phyloP scores from a whole-genome alignment of 2,888 invertebrate genomes.

The Tethea ocularis region DNA sequence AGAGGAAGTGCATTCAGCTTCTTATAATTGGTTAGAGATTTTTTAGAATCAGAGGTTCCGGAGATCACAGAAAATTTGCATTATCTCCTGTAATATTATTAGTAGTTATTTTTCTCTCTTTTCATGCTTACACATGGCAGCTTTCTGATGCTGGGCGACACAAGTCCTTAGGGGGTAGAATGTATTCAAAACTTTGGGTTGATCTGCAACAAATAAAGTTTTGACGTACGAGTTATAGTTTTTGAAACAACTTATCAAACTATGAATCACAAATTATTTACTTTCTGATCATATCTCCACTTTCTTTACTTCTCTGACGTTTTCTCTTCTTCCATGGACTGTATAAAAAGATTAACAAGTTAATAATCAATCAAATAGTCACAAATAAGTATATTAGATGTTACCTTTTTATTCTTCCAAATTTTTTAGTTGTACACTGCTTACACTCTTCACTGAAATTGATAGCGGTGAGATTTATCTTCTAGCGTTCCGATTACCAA shows the following conservation, averaged over 20 bases:
- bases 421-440: conserved; percentile 26
- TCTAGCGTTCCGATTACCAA: too few species aligned
- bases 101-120: too few species aligned
- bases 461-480: too few species aligned
- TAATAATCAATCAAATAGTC: background rate
- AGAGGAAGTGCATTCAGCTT: too few species aligned
- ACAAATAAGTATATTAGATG: too few species aligned
- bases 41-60: too few species aligned
- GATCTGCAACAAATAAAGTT: conserved; percentile 30
- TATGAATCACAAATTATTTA: conserved; percentile 26
- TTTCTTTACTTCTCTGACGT: conserved; percentile 35
- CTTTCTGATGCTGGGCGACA: conserved; percentile 52
- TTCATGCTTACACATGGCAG: conserved; percentile 46
- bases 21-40: too few species aligned
- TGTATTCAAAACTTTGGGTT: conserved; percentile 54
- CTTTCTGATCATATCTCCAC: conserved; percentile 38
- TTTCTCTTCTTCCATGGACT: conserved; percentile 57
- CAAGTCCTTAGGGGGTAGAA: conserved; percentile 60
- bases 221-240: background rate
- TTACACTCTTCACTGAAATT: conserved; percentile 33
- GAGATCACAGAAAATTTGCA: too few species aligned
- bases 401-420: conserved; percentile 45
- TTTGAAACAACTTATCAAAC: background rate
- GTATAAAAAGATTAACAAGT: conserved; percentile 20
- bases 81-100: too few species aligned